Percentiles rank a stretch among this genome's conserved stretches.
Evolutionary conservation across 2,888 invertebrate genomes (phyloP).

Genomic region (Mamestra brassicae): DNA sequence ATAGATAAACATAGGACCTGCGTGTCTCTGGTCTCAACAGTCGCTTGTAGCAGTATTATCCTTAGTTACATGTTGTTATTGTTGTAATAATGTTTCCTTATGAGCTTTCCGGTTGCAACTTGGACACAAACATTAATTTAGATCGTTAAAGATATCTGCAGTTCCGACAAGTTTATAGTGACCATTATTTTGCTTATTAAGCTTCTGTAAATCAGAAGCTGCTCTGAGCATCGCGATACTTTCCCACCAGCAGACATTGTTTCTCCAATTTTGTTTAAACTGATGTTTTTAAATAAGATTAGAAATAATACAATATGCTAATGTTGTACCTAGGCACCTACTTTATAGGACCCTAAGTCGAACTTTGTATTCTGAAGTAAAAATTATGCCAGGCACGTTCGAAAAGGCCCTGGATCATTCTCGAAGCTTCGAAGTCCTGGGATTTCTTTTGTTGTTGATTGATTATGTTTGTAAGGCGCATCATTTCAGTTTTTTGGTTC

Average conservation of each 20-base stretch:
- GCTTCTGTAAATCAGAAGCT: background rate
- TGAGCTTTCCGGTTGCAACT: background rate
- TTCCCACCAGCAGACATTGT: background rate
- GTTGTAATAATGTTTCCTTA: conserved; percentile 20
- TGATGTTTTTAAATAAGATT: background rate
- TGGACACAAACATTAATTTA: background rate
- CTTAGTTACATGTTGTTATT: conserved; percentile 24
- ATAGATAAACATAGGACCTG: conserved; percentile 58
- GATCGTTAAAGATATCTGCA: background rate
- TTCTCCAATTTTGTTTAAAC: background rate
- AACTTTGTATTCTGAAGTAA: conserved; percentile 31
- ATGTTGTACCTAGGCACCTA: conserved; percentile 17
- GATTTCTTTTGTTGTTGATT: conserved; percentile 45
- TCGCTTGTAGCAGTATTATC: conserved; percentile 24
- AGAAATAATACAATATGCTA: conserved; percentile 12
- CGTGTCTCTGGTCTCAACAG: conserved; percentile 30
- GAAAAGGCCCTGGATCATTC: conserved; percentile 33
- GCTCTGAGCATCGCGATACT: background rate
- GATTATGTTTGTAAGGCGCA: conserved; percentile 30
- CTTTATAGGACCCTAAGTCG: conserved; percentile 10
- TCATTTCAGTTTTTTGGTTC: background rate
- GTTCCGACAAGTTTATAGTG: background rate
- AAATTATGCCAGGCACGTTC: conserved; percentile 58
- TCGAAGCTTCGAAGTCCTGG: conserved; percentile 16
- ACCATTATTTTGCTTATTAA: background rate